Evolutionary conservation across 2,888 invertebrate genomes (phyloP).

Genomic region (Ctena decussata): DNA sequence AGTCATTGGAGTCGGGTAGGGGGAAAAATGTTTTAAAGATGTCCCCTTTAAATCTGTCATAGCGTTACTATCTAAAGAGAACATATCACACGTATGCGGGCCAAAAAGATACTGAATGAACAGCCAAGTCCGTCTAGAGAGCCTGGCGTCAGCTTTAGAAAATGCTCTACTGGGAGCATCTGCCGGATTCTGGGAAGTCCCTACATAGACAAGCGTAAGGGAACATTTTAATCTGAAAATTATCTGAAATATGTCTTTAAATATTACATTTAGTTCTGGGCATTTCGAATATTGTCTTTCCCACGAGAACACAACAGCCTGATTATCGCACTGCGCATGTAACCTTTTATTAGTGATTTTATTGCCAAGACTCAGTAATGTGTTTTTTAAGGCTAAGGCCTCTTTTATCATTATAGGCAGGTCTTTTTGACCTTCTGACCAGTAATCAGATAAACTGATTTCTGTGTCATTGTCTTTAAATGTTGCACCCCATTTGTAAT

Average conservation of each 20-base stretch:
- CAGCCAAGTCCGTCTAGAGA: neutral
- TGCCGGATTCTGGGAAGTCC: neutral
- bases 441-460: neutral
- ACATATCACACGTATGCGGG: neutral
- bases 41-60: neutral
- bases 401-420: constrained; percentile 38
- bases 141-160: neutral
- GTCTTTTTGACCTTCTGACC: neutral
- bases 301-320: neutral
- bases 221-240: neutral
- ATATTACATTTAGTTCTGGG: neutral
- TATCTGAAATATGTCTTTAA: neutral
- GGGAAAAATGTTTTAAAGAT: neutral
- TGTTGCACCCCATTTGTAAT: neutral
- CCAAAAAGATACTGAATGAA: neutral
- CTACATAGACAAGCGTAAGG: neutral
- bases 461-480: neutral
- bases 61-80: neutral
- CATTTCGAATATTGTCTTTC: neutral
- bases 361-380: constrained; percentile 6
- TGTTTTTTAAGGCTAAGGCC: constrained; percentile 20
- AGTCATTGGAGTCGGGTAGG: neutral
- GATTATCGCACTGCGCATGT: neutral
- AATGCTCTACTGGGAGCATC: neutral
- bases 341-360: neutral